A percentile compares a stretch with the other conserved stretches of the same genome.
Evolutionary conservation across 2,888 invertebrate species (phyloP).

Genomic region (Tethea ocularis): DNA sequence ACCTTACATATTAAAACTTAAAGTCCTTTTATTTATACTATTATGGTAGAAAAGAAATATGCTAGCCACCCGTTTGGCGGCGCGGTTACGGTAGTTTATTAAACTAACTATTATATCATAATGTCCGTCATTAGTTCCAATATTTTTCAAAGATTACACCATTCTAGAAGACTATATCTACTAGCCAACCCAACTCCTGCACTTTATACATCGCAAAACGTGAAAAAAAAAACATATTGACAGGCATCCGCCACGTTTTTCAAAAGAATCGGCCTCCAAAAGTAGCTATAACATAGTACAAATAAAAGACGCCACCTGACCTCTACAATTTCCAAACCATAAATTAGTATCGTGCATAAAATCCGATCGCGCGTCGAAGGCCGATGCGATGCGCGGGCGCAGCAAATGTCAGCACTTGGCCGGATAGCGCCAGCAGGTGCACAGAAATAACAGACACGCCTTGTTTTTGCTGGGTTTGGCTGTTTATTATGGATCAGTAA

Average conservation of each 20-base stretch:
- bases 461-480: conserved; percentile 19
- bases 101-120: no score
- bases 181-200: no score
- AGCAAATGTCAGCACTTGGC: conserved; percentile 38
- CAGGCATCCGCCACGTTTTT: no score
- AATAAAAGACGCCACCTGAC: conserved; percentile 23
- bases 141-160: no score
- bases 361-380: conserved; percentile 40
- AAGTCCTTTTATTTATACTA: no score
- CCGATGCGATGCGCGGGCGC: conserved; percentile 30
- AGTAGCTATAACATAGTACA: not conserved
- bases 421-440: conserved; percentile 33
- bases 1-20: not conserved
- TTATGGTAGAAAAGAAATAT: no score
- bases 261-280: not conserved
- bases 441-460: conserved; percentile 41
- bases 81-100: no score
- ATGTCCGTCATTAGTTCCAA: no score
- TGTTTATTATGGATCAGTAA: conserved; percentile 10
- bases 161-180: no score
- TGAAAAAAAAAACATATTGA: no score
- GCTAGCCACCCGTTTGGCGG: no score
- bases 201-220: no score
- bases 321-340: conserved; percentile 36
- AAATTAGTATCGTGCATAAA: conserved; percentile 25